Evolutionary conservation across 2,888 invertebrate species (phyloP).

Genomic region (Crocallis elinguaria): DNA sequence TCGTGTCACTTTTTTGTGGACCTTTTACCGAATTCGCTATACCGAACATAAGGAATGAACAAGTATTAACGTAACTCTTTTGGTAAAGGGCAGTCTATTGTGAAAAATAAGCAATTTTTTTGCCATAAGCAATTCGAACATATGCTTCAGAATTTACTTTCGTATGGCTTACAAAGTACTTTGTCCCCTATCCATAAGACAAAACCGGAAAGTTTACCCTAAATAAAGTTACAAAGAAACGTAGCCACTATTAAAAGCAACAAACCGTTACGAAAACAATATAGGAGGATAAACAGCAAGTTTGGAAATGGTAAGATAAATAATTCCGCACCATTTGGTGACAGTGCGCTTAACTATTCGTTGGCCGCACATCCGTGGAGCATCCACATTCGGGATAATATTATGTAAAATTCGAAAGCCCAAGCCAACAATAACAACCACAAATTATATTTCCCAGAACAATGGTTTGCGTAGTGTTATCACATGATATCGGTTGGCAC

Average conservation of each 20-base stretch:
- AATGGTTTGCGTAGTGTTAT: conserved; percentile 36
- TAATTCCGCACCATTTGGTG: conserved; percentile 46
- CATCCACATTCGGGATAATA: conserved; percentile 40
- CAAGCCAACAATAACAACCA: conserved; percentile 43
- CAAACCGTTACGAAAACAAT: conserved; percentile 43
- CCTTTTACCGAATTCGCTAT: conserved; percentile 49
- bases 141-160: no score
- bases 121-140: no score
- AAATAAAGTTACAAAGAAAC: background rate
- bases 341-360: conserved; percentile 48
- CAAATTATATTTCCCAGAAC: conserved; percentile 37
- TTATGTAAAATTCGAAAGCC: conserved; percentile 47
- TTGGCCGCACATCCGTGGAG: conserved; percentile 37
- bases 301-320: conserved; percentile 54
- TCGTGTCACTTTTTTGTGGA: conserved; percentile 41
- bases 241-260: conserved; percentile 2
- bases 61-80: conserved; percentile 28
- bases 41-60: conserved; percentile 39
- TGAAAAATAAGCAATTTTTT: background rate
- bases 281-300: conserved; percentile 46
- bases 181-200: background rate
- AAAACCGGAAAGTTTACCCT: conserved; percentile 4
- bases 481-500: conserved; percentile 20
- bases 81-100: background rate
- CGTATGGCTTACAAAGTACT: no score